Base-by-base conservation (phyloP, 1,140 invertebrate species). In the Hormaphis cornu region DNA sequence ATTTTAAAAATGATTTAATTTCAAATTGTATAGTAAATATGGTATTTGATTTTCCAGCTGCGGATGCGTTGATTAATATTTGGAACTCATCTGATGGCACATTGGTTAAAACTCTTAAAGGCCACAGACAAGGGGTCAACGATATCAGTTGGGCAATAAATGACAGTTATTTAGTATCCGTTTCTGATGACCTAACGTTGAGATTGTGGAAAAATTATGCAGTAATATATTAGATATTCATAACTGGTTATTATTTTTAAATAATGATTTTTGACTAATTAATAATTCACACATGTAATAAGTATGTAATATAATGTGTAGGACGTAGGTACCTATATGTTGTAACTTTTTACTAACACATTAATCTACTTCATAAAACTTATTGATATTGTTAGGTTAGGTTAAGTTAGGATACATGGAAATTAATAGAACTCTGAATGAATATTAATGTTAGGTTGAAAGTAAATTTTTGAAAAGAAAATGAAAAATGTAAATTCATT, bases 21-120 rank as follows among this genome's bases (percentile, higher is more conserved):
- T n/a, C n/a, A n/a, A n/a, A n/a, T n/a, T n/a, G n/a, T n/a, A n/a
- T n/a, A n/a, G n/a, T n/a, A n/a, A n/a, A n/a, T n/a, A n/a, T n/a
- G n/a, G n/a, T n/a, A n/a, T n/a, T n/a, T n/a, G n/a, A n/a, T n/a
- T 53, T 74, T 75, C 40, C 75, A 90, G 88, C 89, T 79, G 89
- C 89, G 72, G 97, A 99, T 79, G 99, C 98, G 84, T 82, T 98
- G 46, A 95, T 99, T 53, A 98, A 98, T 83, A 94, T 99, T 72
- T 99, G 97, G 97, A 94, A 94, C 72, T 91, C 95, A 8, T 95
- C 94, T 79, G 97, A 99, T 87, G 97, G 97, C 22, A 99, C 98
- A 80, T 97, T 97, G 83, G 97, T 99, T 78, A 98, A 98, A 81
- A 97, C 93, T 2, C 97, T 98, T 75, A 86, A 88, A 22, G 97